Base-by-base conservation (phyloP, 2,888 invertebrate genomes). In the Altica lythri region DNA sequence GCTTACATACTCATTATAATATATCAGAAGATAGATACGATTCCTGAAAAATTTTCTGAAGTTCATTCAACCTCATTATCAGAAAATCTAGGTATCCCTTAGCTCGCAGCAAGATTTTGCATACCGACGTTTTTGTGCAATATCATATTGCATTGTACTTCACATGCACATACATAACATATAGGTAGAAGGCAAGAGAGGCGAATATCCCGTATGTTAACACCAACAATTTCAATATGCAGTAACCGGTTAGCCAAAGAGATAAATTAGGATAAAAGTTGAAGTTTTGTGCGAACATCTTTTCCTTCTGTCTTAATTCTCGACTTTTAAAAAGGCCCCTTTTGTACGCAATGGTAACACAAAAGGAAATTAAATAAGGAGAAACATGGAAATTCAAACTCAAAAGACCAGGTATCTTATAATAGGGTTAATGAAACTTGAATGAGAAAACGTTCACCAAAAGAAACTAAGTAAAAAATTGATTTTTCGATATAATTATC, bases 371-470 rank as follows among this genome's bases (percentile, higher is more conserved):
- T 47, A 38, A 38, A 47, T 47, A 45, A 48, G 46, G 52, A 44
- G 51, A 43, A 44, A 61, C n/a, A n/a, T n/a, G n/a, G n/a, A n/a
- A n/a, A n/a, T n/a, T n/a, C n/a, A n/a, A 61, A 59, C 56, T 59
- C 46, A 55, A 34, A 57, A 50, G 48, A 48, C 38, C 49, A 53
- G 53, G 56, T 53, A 54, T 52, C 44, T 42, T 48, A 54, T 61
- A 57, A 57, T 57, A 48, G 59, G 59, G 59, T 59, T 61, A 61
- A 61, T 57, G 57, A 61, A 61, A 59, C 61, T 57, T 61, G 53
- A 61, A 57, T 58, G 56, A 60, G 60, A 63, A 63, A 65, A 63
- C 60, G 59, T 60, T 56, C 55, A 60, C 62, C 55, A 50, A 49
- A 62, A 5, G 53, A 53, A 50, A 48, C 55, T 51, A 57, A 55